phyloP scores from a whole-genome alignment of 2,797 vertebrate species.

The Rhinichthys osculus region DNA sequence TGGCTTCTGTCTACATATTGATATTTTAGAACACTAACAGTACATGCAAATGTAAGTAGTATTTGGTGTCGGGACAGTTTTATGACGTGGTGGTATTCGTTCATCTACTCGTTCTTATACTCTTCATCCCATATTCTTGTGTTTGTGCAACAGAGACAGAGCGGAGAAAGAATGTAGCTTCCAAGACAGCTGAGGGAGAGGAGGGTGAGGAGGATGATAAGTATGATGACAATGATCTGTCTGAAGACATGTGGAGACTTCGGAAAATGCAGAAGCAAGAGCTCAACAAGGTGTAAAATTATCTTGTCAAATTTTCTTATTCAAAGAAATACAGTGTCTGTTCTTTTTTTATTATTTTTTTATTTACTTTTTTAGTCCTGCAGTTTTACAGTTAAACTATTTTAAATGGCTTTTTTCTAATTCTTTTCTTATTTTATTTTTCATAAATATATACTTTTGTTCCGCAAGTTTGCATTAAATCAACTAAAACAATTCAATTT shows the following conservation, averaged over 20 bases:
- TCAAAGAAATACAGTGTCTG: background rate
- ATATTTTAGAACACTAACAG: background rate
- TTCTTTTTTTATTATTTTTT: too few relatives aligned
- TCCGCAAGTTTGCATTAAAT: background rate
- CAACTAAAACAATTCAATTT: background rate
- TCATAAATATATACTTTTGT: background rate
- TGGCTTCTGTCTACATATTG: background rate
- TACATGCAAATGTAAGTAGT: background rate
- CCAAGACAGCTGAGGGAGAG: conserved; percentile 64
- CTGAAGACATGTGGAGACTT: conserved; percentile 84
- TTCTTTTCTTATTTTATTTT: background rate
- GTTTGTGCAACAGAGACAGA: conserved; percentile 81
- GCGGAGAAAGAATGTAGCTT: conserved; percentile 77
- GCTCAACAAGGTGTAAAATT: conserved; percentile 85
- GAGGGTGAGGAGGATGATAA: conserved; percentile 81
- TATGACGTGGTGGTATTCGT: background rate
- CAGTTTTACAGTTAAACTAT: background rate
- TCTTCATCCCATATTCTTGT: background rate
- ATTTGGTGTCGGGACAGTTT: background rate
- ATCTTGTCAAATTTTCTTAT: background rate
- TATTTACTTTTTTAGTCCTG: background rate
- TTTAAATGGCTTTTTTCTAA: background rate
- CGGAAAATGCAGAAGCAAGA: conserved; percentile 82
- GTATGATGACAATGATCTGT: conserved; percentile 79
- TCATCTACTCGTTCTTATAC: background rate